Conservation (phyloP, 2,797 vertebrate genomes). For the Chiloscyllium punctatum region DNA sequence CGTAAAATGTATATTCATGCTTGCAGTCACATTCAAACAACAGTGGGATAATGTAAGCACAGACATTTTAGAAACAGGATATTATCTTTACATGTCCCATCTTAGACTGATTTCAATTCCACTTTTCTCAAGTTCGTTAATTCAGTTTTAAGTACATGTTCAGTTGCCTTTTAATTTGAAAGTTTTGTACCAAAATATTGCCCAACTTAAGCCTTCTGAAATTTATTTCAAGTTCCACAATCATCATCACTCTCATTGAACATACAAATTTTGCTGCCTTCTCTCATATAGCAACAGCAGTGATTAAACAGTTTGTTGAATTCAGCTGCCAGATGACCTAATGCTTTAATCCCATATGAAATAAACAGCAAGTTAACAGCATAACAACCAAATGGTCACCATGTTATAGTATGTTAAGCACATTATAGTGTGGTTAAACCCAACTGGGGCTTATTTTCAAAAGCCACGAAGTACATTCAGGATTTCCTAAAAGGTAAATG, state of each 20-base stretch:
- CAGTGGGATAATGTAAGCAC: neutral
- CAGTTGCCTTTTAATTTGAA: no score
- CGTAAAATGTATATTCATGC: neutral
- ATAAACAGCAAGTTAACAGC: neutral
- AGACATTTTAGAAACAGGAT: neutral
- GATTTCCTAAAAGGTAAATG: neutral
- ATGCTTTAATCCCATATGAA: neutral
- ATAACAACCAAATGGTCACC: neutral
- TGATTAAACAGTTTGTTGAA: neutral
- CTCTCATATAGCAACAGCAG: no score
- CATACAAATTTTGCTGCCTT: neutral
- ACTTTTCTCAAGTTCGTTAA: no score
- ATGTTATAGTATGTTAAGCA: neutral
- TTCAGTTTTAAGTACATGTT: no score
- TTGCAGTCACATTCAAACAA: neutral
- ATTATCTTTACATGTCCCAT: neutral
- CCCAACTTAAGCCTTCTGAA: neutral
- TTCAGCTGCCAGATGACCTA: neutral
- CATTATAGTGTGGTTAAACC: neutral
- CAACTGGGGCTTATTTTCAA: neutral
- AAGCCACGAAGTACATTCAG: neutral
- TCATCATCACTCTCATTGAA: neutral
- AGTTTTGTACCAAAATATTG: neutral
- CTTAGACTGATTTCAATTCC: neutral
- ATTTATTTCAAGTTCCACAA: neutral